phyloP scores from a whole-genome alignment of 2,888 invertebrate genomes.

The Megalurothrips usitatus region DNA sequence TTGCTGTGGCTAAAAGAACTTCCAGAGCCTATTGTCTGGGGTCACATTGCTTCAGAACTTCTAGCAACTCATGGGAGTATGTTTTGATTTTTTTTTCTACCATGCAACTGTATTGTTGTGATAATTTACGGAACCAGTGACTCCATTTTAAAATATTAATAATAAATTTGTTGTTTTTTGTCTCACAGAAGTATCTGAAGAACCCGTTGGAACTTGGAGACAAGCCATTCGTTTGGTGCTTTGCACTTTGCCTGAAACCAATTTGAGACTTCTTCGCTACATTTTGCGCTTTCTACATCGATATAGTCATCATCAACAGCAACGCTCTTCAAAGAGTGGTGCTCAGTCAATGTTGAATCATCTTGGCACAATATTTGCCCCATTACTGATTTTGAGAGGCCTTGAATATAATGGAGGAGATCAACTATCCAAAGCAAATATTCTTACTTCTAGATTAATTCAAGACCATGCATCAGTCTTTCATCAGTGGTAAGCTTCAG shows the following conservation, averaged over 20 bases:
- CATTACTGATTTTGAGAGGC: neutral
- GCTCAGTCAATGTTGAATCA: neutral
- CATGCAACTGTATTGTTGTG: neutral
- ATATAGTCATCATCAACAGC: neutral
- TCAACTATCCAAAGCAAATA: slow-evolving; percentile 8
- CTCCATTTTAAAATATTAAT: neutral
- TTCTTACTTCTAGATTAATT: neutral
- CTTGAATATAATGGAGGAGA: slow-evolving; percentile 1
- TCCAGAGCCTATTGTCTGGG: slow-evolving; percentile 46
- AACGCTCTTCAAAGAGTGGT: neutral
- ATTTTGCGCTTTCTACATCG: neutral
- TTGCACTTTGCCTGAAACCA: neutral
- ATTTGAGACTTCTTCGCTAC: neutral
- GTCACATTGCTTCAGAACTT: slow-evolving; percentile 42
- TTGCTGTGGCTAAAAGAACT: slow-evolving; percentile 50
- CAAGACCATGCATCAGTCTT: slow-evolving; percentile 17
- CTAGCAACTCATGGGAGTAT: neutral
- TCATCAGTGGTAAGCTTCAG: neutral
- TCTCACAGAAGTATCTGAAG: neutral
- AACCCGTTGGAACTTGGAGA: neutral
- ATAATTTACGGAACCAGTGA: neutral
- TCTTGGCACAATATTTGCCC: neutral
- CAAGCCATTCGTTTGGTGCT: neutral
- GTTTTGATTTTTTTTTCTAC: neutral
- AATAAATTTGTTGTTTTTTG: neutral